phyloP scores from a whole-genome alignment of 2,797 vertebrate species.

The Eidolon dupreanum region DNA sequence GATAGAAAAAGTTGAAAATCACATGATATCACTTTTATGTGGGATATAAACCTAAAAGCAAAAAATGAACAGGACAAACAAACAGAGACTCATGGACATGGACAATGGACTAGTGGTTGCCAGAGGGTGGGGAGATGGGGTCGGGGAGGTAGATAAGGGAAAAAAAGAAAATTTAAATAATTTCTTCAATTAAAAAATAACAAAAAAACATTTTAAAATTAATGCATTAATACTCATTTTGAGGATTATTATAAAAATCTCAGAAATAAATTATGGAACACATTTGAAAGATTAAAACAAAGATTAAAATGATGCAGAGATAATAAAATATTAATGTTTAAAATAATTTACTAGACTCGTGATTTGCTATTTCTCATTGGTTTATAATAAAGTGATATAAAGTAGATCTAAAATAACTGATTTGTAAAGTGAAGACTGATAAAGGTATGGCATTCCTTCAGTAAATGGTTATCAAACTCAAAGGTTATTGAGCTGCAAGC shows the following conservation, averaged over 20 bases:
- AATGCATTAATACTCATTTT: neutral
- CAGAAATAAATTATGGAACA: neutral
- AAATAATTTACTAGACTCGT: conserved; percentile 1
- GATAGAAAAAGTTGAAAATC: no score
- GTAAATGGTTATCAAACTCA: neutral
- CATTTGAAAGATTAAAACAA: conserved; percentile 7
- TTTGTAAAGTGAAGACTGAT: neutral
- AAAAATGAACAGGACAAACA: no score
- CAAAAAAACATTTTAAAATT: neutral
- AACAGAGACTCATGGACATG: no score
- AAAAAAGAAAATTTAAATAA: no score
- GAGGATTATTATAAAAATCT: neutral
- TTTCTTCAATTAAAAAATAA: no score
- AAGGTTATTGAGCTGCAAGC: neutral
- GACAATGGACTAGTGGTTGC: no score
- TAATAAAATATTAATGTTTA: neutral
- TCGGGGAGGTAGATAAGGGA: no score
- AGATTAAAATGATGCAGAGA: neutral
- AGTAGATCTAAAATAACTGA: neutral
- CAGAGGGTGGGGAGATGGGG: no score
- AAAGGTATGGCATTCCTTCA: neutral
- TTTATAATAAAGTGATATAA: neutral
- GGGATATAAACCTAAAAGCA: no score
- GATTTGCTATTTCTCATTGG: neutral
- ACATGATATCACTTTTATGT: no score